phyloP scores from a whole-genome alignment of 2,797 vertebrate genomes.

The Allobates femoralis region DNA sequence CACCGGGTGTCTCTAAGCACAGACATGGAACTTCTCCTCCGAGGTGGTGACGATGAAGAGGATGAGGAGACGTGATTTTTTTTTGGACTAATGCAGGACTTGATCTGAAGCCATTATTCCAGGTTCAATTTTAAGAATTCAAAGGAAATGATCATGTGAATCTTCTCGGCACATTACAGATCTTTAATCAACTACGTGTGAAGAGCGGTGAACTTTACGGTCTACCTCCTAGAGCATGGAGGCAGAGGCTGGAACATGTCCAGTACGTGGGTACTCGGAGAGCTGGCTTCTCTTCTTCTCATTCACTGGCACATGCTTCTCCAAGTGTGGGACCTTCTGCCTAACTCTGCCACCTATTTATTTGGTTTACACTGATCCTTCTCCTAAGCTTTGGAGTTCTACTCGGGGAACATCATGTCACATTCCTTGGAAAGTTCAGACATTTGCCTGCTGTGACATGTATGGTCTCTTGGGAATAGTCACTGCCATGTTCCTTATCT shows the following conservation, averaged over 20 bases:
- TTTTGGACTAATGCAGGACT: neutral
- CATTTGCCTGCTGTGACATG: neutral
- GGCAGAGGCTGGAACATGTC: neutral
- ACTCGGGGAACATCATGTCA: neutral
- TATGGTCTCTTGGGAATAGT: neutral
- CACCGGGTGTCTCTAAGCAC: slow-evolving; percentile 31
- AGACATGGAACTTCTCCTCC: slow-evolving; percentile 55
- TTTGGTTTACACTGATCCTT: neutral
- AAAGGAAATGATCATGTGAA: neutral
- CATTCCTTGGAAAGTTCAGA: neutral
- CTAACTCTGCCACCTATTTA: slow-evolving; percentile 3
- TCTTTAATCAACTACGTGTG: neutral
- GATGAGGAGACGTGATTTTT: slow-evolving; percentile 45
- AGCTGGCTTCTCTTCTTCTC: slow-evolving; percentile 16
- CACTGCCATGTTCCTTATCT: neutral
- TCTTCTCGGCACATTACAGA: neutral
- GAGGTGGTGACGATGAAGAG: slow-evolving; percentile 52
- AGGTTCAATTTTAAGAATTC: neutral
- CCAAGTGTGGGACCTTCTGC: neutral
- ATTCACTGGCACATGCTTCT: neutral
- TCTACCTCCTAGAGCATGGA: neutral
- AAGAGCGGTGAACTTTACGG: neutral
- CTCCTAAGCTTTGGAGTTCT: neutral
- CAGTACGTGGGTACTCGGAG: neutral
- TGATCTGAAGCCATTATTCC: neutral